Evolutionary conservation across 2,797 vertebrate genomes (phyloP).

Genomic region (Syndactyla subalaris): DNA sequence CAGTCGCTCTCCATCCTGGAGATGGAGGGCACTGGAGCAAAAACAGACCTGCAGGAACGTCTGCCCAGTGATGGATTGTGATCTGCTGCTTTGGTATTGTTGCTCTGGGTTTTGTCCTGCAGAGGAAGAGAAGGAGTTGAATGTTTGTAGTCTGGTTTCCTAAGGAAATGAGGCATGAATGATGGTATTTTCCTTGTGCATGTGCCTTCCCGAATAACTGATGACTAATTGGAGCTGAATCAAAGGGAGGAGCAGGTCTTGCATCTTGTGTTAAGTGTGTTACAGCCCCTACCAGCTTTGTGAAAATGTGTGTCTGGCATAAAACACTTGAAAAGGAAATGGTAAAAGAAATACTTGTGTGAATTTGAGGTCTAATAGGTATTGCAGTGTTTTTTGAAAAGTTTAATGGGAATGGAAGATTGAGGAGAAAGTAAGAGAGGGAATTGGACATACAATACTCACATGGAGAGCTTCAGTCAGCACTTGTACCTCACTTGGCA

Average conservation of each 20-base stretch:
- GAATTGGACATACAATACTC: background rate
- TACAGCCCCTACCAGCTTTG: background rate
- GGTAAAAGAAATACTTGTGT: background rate
- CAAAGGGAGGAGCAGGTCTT: background rate
- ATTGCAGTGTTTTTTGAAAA: background rate
- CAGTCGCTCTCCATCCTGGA: background rate
- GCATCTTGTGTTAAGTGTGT: background rate
- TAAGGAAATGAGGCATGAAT: slow-evolving; percentile 48
- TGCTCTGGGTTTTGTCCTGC: slow-evolving; percentile 2
- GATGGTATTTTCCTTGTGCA: background rate
- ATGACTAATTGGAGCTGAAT: background rate
- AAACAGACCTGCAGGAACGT: background rate
- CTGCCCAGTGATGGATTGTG: background rate
- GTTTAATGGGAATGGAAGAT: background rate
- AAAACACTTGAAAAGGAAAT: background rate
- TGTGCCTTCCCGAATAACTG: background rate
- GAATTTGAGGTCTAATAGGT: background rate
- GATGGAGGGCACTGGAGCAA: background rate
- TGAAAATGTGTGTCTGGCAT: background rate
- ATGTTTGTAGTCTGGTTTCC: slow-evolving; percentile 46
- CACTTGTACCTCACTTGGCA: background rate
- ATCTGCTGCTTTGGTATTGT: background rate
- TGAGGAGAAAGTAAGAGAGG: background rate
- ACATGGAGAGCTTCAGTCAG: background rate
- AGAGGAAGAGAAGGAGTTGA: slow-evolving; percentile 34